Base-by-base conservation (phyloP, 1,140 invertebrate genomes). In the Diorhabda elongata region DNA sequence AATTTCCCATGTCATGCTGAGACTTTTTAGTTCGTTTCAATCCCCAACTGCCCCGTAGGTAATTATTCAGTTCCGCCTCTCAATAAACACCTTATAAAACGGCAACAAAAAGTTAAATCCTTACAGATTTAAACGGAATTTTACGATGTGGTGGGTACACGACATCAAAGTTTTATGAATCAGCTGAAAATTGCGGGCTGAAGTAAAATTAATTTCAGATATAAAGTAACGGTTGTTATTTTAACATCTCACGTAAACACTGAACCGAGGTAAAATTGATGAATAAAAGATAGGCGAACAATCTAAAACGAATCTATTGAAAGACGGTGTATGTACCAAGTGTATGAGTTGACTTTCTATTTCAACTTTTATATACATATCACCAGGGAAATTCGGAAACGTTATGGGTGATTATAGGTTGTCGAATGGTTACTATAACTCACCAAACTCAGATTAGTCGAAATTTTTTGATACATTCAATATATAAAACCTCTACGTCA, bases 61-160 rank as follows among this genome's bases (percentile, higher is more conserved):
- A 26, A 26, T 26, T 26, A 26, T 26, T 26, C 26, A 26, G 26
- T 26, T 26, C 26, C 26, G 26, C 47, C 2, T 52, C n/a, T 52
- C n/a, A n/a, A 52, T n/a, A 52, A 4, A 52, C 4, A 4, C 47
- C 6, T 52, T n/a, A n/a, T 52, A 52, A 52, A 52, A 8, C 47
- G n/a, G 6, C 6, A 52, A 52, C 8, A 52, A 5, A 52, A 8
- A 8, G 6, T n/a, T 52, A 52, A 52, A 52, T 52, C 47, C 47
- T 52, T n/a, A 52, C 47, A n/a, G 47, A 52, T 52, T 52, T 52
- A n/a, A 52, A 52, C 6, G 6, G 47, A 52, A n/a, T 4, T 52
- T 52, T 52, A 52, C 47, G 47, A 52, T 52, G 47, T 52, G 47
- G 47, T 52, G n/a, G 47, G n/a, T 52, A 52, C 47, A 52, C 47